Conservation (phyloP, 2,113 vertebrate genomes). For the Oxyruncus cristatus region DNA sequence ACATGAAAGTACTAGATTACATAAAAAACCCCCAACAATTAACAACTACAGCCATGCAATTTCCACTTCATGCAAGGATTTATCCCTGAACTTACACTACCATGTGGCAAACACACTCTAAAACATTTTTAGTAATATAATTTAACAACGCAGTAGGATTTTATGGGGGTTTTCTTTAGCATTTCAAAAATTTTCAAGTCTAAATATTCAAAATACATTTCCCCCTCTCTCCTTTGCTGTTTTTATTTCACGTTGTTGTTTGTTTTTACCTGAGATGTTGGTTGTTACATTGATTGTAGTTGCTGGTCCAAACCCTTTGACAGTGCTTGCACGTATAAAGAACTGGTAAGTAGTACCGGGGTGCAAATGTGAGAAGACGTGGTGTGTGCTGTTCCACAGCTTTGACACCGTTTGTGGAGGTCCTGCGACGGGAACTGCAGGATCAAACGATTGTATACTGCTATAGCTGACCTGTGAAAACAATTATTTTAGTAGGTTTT, state of each 20-base stretch:
- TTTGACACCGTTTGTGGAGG: conserved; percentile 87
- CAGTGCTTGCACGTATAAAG: conserved; percentile 90
- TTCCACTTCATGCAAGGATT: not conserved
- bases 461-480: conserved; percentile 88
- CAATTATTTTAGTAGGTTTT: not conserved
- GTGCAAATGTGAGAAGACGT: conserved; percentile 90
- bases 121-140: not conserved
- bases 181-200: not conserved
- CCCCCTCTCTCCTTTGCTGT: rapidly evolving
- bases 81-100: not conserved
- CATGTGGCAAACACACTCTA: not conserved
- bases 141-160: not conserved
- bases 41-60: not conserved
- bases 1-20: not conserved
- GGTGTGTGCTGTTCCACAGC: conserved; percentile 90
- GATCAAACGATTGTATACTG: conserved; percentile 91
- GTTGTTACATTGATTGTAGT: conserved; percentile 92
- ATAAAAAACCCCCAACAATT: not conserved
- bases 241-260: not conserved
- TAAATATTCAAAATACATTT: not conserved
- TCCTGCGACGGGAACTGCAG: conserved; percentile 89
- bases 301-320: conserved; percentile 93
- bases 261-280: conserved; percentile 91
- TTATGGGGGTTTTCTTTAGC: not conserved
- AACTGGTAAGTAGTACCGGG: conserved; percentile 97